Evolutionary conservation across 1,140 invertebrate genomes (phyloP), one percentile per base, ranked within the genome.

Genomic region (Heliconius congener): DNA sequence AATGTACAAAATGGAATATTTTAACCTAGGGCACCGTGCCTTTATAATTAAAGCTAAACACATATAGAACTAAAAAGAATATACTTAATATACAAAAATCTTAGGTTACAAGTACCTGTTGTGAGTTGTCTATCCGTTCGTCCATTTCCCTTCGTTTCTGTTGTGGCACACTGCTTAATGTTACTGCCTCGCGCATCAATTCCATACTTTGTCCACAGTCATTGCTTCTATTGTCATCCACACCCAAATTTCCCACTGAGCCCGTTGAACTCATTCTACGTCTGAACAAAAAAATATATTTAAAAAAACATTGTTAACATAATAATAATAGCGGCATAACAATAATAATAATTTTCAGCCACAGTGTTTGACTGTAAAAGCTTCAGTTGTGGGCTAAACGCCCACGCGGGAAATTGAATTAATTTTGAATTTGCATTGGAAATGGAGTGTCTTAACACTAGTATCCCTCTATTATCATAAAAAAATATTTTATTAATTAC

Each of bases 251-350:
- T 8, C 77, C 78, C 92, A 96, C 95, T 0, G 96, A 97, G 9
- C 97, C 97, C 27, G 95, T 96, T 1, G 97, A 97, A 72, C 96
- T 96, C 92, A 97, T 97, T 81, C 97, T 94, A 85, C 97, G 95
- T 80, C 97, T 94, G 50, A 77, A 82, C 70, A 60, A 71, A 27
- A 71, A 19, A 55, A 19, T 18, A 55, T 57, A 37, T 0, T 34
- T 37, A 8, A 37, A 37, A 37, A 27, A 60, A 23, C 27, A 27
- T 9, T 11, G 13, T 46, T 46, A 16, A 46, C 3, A 16, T 46
- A 46, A 16, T 46, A 16, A 46, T 16, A 3, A 16, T 46, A 46
- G 42, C 0, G 13, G 16, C 42, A 46, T 46, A 37, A 37, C 6
- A 37, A 37, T 37, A 37, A 37, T 37, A 37, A 37, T 1, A 4